phyloP scores from a whole-genome alignment of 2,797 vertebrate species.

The Lagodon rhomboides region DNA sequence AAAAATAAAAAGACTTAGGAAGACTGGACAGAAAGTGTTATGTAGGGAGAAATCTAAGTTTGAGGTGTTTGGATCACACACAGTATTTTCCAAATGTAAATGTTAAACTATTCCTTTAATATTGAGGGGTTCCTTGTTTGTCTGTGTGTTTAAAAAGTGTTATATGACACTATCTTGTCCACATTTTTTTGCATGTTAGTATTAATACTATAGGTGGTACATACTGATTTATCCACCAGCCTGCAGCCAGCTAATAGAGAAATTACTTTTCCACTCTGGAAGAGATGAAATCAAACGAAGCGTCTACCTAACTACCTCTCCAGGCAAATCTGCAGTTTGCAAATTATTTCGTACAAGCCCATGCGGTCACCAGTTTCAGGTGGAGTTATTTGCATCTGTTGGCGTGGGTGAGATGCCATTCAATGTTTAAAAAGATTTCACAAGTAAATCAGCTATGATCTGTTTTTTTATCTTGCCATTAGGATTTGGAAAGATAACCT shows the following conservation, averaged over 20 bases:
- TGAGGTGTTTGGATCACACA: no score
- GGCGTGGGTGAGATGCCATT: neutral
- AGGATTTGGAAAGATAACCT: neutral
- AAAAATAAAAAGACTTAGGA: no score
- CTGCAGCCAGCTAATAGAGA: neutral
- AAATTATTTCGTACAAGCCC: conserved; percentile 5
- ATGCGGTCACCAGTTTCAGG: neutral
- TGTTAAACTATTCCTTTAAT: neutral
- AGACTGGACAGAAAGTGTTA: no score
- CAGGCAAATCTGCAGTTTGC: neutral
- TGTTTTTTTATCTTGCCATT: neutral
- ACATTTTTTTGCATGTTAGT: neutral
- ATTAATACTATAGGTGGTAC: neutral
- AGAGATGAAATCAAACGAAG: neutral
- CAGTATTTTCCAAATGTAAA: no score
- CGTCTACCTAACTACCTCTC: neutral
- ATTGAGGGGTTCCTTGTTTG: neutral
- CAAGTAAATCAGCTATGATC: neutral
- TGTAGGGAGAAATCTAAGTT: no score
- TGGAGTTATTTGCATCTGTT: neutral
- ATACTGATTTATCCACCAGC: neutral
- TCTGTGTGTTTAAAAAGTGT: neutral
- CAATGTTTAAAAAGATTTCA: neutral
- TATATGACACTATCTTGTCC: no score
- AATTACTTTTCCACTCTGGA: neutral